Base-by-base conservation (phyloP, 2,113 vertebrate species). In the Chloroceryle aenea region DNA sequence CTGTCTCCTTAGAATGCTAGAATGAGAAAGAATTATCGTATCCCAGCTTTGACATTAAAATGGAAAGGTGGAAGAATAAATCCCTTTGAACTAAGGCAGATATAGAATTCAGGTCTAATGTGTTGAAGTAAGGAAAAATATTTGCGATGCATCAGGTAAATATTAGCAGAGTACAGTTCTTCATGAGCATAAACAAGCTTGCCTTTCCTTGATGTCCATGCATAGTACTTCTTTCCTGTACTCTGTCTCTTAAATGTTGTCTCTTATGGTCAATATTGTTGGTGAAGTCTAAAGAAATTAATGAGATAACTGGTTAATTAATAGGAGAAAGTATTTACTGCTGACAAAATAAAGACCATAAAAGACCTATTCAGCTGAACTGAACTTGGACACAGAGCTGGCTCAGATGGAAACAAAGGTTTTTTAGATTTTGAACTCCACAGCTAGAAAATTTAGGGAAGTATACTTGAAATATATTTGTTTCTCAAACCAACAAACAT, bases 61-160 rank as follows among this genome's bases (percentile, higher is more conserved):
- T 73, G 27, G 19, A 61, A 95, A 88, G 34, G 23, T 62, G 34
- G n/a, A 80, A 86, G 38, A n/a, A 64, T 63, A 79, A 72, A 82
- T 38, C 42, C 26, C 25, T 36, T 76, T 2, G 3, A 52, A 64
- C 11, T 55, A 72, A 79, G 29, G 29, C 20, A 47, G 15, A 62
- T 78, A 12, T 0, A 32, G 58, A 76, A 36, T 75, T 82, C 47
- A 85, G 6, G 12, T 84, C 27, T 86, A 58, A 48, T 45, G 23
- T 43, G 48, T 76, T 92, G 20, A 50, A 56, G 62, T 32, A 43
- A 50, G 8, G 6, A 21, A 73, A 76, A 76, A 23, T 5, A 83
- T 68, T 76, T 47, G 53, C 72, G 53, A 27, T 48, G 9, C 9
- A 3, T 83, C 48, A 40, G 10, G n/a, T 27, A 77, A 73, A 7